These are phyloP conservation scores for Agrotis puta DNA, from an alignment of 2,888 invertebrate genomes.

Conservation along the genomic window DNA sequence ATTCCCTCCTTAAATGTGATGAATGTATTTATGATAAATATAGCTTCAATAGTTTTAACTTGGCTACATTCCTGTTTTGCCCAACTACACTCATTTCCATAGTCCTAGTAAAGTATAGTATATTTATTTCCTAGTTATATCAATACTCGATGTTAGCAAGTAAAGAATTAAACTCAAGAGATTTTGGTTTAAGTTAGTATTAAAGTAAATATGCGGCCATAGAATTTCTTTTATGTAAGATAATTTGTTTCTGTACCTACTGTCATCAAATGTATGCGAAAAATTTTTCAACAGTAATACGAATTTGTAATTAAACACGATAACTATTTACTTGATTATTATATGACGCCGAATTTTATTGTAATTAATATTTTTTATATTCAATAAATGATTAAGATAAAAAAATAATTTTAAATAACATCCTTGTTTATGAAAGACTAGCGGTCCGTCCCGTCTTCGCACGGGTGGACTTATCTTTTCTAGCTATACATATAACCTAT, in stretches of 20 bases:
- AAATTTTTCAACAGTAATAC: conserved; percentile 17
- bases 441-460: too few relatives aligned
- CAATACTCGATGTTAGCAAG: conserved; percentile 41
- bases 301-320: conserved; percentile 16
- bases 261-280: conserved; percentile 12
- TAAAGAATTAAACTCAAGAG: conserved; percentile 42
- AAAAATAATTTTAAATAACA: not conserved
- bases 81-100: conserved; percentile 51
- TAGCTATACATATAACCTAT: too few relatives aligned
- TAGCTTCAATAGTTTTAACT: conserved; percentile 50
- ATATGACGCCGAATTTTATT: conserved; percentile 50
- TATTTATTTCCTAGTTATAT: conserved; percentile 37
- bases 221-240: conserved; percentile 41
- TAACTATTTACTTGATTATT: conserved; percentile 42
- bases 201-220: conserved; percentile 48
- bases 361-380: conserved; percentile 63
- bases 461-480: too few relatives aligned
- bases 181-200: conserved; percentile 34
- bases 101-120: conserved; percentile 28
- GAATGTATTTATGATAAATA: conserved; percentile 31
- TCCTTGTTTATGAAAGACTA: not conserved
- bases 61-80: conserved; percentile 60
- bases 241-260: conserved; percentile 15
- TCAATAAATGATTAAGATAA: conserved; percentile 62
- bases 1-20: conserved; percentile 58